phyloP scores from a whole-genome alignment of 2,888 invertebrate genomes.

The Caenorhabditis sp. region DNA sequence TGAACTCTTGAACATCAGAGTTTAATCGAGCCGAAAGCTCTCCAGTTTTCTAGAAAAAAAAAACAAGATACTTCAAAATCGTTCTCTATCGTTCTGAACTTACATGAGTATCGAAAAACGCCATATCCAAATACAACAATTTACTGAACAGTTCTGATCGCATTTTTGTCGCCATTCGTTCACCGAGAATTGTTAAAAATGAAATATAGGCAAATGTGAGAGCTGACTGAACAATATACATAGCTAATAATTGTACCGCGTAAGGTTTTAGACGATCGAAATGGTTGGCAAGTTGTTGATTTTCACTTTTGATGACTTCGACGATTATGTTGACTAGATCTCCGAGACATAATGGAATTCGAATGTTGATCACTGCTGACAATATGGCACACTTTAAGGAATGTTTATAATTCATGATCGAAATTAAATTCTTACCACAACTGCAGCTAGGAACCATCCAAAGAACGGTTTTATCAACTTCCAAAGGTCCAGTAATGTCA shows the following conservation, averaged over 20 bases:
- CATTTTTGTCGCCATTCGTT: conserved; percentile 84
- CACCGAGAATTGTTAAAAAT: conserved; percentile 85
- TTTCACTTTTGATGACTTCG: conserved; percentile 53
- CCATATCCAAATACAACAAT: conserved; percentile 78
- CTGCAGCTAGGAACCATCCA: conserved; percentile 62
- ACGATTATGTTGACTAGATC: conserved; percentile 66
- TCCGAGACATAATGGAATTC: conserved; percentile 64
- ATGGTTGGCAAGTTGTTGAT: conserved; percentile 35
- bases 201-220: conserved; percentile 91
- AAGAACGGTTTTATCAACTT: conserved; percentile 58
- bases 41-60: conserved; percentile 74
- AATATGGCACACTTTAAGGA: conserved; percentile 55
- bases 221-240: conserved; percentile 77
- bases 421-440: conserved; percentile 54
- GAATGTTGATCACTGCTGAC: conserved; percentile 65
- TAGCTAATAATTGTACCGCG: conserved; percentile 40
- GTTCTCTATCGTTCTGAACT: too few relatives aligned
- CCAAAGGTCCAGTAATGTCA: conserved; percentile 55
- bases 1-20: conserved; percentile 93
- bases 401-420: too few relatives aligned
- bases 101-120: conserved; percentile 82
- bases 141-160: conserved; percentile 73
- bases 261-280: conserved; percentile 53
- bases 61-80: too few relatives aligned
- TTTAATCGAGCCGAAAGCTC: conserved; percentile 91